Conservation (phyloP, 2,888 invertebrate species). For the Leptogaster cylindrica region DNA sequence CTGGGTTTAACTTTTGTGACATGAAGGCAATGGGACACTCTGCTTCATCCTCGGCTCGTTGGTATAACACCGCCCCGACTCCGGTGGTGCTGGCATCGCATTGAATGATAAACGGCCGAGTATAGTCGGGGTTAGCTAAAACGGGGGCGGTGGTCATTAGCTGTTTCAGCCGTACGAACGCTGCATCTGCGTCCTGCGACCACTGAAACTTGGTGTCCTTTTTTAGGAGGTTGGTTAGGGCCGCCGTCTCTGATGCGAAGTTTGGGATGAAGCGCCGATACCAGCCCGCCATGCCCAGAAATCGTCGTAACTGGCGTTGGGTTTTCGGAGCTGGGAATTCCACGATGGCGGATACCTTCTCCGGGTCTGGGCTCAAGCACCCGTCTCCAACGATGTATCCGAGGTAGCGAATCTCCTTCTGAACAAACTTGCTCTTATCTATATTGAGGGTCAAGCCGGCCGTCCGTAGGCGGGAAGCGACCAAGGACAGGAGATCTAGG, state of each 20-base stretch:
- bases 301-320: conserved; percentile 44
- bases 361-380: neutral
- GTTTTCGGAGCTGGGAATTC: conserved; percentile 46
- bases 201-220: conserved; percentile 1
- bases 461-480: too few relatives aligned
- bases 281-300: conserved; percentile 48
- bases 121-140: neutral
- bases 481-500: too few relatives aligned
- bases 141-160: neutral
- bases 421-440: neutral
- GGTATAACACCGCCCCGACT: too few relatives aligned
- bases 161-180: neutral
- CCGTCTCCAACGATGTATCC: neutral
- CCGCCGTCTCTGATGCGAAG: conserved; percentile 37
- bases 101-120: neutral
- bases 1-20: conserved; percentile 41
- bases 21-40: conserved; percentile 33
- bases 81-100: too few relatives aligned
- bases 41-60: too few relatives aligned
- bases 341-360: conserved; percentile 32
- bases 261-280: conserved; percentile 46
- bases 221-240: conserved; percentile 28
- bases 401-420: neutral
- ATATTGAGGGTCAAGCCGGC: conserved; percentile 7
- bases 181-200: neutral